Conservation (phyloP, 1,140 invertebrate genomes). For the Manduca sexta region DNA sequence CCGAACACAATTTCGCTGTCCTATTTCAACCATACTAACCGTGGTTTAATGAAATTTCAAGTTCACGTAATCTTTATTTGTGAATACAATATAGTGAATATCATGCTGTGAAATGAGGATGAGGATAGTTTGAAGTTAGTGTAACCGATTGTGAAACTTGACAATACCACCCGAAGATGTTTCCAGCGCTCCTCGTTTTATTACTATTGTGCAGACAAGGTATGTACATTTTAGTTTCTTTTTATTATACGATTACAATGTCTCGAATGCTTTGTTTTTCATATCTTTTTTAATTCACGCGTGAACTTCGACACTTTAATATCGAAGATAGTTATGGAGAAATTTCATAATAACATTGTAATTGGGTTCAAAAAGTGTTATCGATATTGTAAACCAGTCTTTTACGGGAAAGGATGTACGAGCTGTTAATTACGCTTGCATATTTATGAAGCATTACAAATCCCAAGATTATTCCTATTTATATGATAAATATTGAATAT, state of each 20-base stretch:
- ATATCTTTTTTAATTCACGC: too few species aligned
- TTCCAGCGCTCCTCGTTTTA: conserved; percentile 6
- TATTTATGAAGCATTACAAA: too few species aligned
- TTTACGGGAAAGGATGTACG: too few species aligned
- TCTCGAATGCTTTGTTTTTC: too few species aligned
- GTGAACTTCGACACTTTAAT: too few species aligned
- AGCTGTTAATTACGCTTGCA: too few species aligned
- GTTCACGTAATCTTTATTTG: conserved; percentile 18
- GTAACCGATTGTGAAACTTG: not conserved
- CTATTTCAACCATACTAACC: conserved; percentile 53
- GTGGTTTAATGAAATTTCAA: conserved; percentile 27
- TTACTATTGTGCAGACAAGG: conserved; percentile 37
- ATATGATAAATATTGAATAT: too few species aligned
- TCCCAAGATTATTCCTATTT: too few species aligned
- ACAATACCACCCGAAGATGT: conserved; percentile 7
- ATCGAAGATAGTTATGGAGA: too few species aligned
- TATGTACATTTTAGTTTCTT: conserved; percentile 3
- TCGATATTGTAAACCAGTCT: too few species aligned
- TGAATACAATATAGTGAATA: not conserved
- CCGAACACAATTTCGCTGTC: conserved; percentile 47
- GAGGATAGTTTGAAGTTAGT: not conserved
- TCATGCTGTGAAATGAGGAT: not conserved
- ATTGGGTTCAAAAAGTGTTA: too few species aligned
- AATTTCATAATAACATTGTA: too few species aligned
- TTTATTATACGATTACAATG: not conserved